Evolutionary conservation across 1,140 invertebrate species (phyloP).

Genomic region (Atopsyche davidsoni): DNA sequence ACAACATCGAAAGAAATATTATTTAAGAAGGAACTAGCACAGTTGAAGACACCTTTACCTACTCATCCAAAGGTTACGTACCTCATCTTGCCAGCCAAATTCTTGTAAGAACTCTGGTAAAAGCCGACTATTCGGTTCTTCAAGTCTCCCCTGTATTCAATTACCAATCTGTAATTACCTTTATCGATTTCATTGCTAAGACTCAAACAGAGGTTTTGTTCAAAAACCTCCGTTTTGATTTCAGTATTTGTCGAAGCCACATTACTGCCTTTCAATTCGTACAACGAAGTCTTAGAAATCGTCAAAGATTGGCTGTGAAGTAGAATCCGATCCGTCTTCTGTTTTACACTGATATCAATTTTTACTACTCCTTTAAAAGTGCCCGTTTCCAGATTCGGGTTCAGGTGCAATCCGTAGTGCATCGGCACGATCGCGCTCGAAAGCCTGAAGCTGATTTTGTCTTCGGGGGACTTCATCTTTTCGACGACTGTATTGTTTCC

Average conservation of each 20-base stretch:
- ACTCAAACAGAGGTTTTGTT: constrained; percentile 45
- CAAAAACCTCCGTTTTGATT: constrained; percentile 14
- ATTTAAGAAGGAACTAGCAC: no score
- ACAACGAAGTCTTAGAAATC: constrained; percentile 44
- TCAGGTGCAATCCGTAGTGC: constrained; percentile 68
- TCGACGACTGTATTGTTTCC: no score
- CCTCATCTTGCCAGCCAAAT: constrained; percentile 52
- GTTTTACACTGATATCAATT: constrained; percentile 58
- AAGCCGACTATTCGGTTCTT: constrained; percentile 67
- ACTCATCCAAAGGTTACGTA: constrained; percentile 36
- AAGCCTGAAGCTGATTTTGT: constrained; percentile 52
- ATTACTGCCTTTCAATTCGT: constrained; percentile 14
- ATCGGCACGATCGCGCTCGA: constrained; percentile 60
- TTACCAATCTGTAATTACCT: constrained; percentile 56
- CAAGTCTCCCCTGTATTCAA: constrained; percentile 66
- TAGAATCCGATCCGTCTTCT: constrained; percentile 55
- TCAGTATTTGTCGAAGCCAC: constrained; percentile 25
- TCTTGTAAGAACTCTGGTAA: constrained; percentile 70
- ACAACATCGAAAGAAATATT: no score
- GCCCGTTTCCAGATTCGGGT: constrained; percentile 64
- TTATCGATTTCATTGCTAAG: constrained; percentile 45
- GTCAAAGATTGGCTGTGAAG: constrained; percentile 64
- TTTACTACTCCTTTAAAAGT: constrained; percentile 66
- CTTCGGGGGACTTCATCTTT: no score
- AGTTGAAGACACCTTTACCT: no score